Evolutionary conservation across 2,888 invertebrate genomes (phyloP).

Genomic region (Eudemis profundana): DNA sequence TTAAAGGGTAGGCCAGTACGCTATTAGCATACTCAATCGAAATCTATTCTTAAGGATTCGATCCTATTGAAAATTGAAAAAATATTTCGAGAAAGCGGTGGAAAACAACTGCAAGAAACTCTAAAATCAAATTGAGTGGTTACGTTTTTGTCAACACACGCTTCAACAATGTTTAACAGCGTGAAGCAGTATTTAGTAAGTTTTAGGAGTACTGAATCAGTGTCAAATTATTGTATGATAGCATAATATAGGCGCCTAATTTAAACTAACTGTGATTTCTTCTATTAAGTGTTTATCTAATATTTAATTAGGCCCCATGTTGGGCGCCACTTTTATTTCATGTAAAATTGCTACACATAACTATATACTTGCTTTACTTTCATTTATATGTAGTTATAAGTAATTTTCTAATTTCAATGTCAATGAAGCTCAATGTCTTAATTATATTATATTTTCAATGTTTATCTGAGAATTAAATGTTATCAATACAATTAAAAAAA

Average conservation of each 20-base stretch:
- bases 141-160: not conserved
- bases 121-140: too few species aligned
- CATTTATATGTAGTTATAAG: not conserved
- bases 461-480: not conserved
- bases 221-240: conserved; percentile 26
- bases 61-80: not conserved
- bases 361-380: not conserved
- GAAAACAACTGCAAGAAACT: too few species aligned
- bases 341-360: not conserved
- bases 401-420: not conserved
- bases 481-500: conserved; percentile 9
- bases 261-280: conserved; percentile 14
- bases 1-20: not conserved
- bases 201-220: conserved; percentile 20
- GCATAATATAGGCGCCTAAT: not conserved
- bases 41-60: not conserved
- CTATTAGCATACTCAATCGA: too few species aligned
- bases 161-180: not conserved
- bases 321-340: conserved; percentile 18
- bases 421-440: conserved; percentile 1
- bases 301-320: conserved; percentile 19
- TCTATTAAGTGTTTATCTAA: not conserved
- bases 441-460: not conserved
- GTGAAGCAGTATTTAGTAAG: conserved; percentile 25
- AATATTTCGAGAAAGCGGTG: too few species aligned